A percentile compares a stretch with the other conserved stretches of the same genome.
phyloP scores from a whole-genome alignment of 2,888 invertebrate species.

The Pedicia rivosa region DNA sequence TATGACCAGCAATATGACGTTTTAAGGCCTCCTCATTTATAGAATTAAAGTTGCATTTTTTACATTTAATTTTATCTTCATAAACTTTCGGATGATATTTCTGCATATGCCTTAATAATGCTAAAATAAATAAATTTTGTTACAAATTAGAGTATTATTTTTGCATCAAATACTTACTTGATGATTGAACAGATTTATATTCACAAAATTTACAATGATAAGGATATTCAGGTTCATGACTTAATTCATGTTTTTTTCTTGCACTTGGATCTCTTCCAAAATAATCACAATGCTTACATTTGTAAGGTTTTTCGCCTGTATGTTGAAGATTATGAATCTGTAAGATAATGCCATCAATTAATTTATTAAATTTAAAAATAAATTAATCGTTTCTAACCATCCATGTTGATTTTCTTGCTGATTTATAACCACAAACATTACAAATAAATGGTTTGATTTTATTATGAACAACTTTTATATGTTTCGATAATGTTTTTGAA shows the following conservation, averaged over 20 bases:
- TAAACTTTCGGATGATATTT: constrained; percentile 35
- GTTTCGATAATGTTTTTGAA: constrained; percentile 48
- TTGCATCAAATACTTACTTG: too few relatives aligned
- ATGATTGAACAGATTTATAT: constrained; percentile 2
- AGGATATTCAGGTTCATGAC: constrained; percentile 31
- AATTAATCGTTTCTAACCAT: constrained; percentile 25
- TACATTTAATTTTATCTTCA: constrained; percentile 20
- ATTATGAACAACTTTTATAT: constrained; percentile 55
- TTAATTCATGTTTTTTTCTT: constrained; percentile 45
- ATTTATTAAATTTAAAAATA: background rate
- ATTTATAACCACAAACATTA: constrained; percentile 55
- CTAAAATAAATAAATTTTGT: too few relatives aligned
- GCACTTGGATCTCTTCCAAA: constrained; percentile 62
- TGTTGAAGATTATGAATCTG: constrained; percentile 58
- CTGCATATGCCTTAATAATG: constrained; percentile 44
- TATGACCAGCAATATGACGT: constrained; percentile 24
- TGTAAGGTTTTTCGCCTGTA: constrained; percentile 61
- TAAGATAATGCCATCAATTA: constrained; percentile 9
- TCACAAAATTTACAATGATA: constrained; percentile 1
- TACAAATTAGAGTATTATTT: too few relatives aligned
- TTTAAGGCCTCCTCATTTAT: constrained; percentile 19
- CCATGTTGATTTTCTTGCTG: constrained; percentile 52
- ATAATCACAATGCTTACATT: constrained; percentile 51
- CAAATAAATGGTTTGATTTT: constrained; percentile 59
- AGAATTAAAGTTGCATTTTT: constrained; percentile 23